These are phyloP conservation scores for Sebastiscus albofasciatus DNA, from an alignment of 2,797 vertebrate species.

Conservation along the genomic window DNA sequence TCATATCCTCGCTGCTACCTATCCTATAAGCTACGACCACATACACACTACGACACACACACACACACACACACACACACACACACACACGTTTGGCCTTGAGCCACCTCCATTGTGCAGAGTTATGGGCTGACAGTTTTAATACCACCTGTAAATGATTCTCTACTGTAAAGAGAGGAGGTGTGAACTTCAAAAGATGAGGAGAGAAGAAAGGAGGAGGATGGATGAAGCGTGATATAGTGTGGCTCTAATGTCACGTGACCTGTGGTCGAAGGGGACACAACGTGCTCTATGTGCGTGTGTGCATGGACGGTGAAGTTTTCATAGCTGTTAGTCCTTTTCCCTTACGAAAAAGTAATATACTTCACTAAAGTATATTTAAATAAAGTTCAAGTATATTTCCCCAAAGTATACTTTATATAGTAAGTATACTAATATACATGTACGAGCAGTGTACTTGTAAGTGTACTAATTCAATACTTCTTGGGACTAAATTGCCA, in stretches of 20 bases:
- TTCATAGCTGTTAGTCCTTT: not conserved
- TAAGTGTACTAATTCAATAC: too few species aligned
- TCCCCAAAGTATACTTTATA: too few species aligned
- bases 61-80: slow-evolving; percentile 17
- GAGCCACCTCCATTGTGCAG: slow-evolving; percentile 67
- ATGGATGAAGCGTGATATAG: slow-evolving; percentile 23
- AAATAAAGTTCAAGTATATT: too few species aligned
- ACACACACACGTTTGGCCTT: slow-evolving; percentile 60
- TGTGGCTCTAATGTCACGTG: slow-evolving; percentile 31
- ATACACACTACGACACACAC: slow-evolving; percentile 23
- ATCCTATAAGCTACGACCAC: slow-evolving; percentile 31
- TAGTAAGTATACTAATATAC: too few species aligned
- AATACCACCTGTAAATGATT: slow-evolving; percentile 72
- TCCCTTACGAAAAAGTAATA: too few species aligned
- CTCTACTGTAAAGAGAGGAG: slow-evolving; percentile 57
- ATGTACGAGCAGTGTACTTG: too few species aligned
- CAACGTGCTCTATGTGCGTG: not conserved
- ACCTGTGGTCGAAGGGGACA: slow-evolving; percentile 30
- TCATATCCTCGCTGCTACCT: slow-evolving; percentile 60
- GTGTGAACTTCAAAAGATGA: slow-evolving; percentile 70
- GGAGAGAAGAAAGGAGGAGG: slow-evolving; percentile 18
- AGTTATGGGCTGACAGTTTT: slow-evolving; percentile 72
- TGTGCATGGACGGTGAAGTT: too few species aligned
- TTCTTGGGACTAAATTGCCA: too few species aligned
- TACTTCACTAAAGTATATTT: too few species aligned